Base-by-base conservation (phyloP, 2,113 vertebrate genomes). In the Nerophis ophidion region DNA sequence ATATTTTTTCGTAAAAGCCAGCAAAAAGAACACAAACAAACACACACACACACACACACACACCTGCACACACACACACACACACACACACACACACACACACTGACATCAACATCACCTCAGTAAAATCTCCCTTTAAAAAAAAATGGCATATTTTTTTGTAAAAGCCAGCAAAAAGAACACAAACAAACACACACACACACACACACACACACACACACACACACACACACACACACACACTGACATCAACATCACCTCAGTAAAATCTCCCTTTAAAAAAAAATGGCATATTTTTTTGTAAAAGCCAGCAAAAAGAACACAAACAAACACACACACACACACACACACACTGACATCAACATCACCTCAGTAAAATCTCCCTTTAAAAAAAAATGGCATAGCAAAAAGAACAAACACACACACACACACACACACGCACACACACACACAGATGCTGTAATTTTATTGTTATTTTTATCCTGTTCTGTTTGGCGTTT, bases 301-400 rank as follows among this genome's bases (percentile, higher is more conserved):
- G n/a, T n/a, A n/a, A n/a, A n/a, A n/a, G n/a, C n/a, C n/a, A 40
- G n/a, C n/a, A n/a, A n/a, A n/a, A n/a, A n/a, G n/a, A n/a, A n/a
- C n/a, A n/a, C n/a, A n/a, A n/a, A n/a, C n/a, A n/a, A n/a, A n/a
- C n/a, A n/a, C n/a, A 26, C 19, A 26, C 19, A 26, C 19, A 26
- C 19, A 26, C 19, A 26, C 19, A 26, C 19, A 2, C 19, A 26
- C 19, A 26, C 19, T 26, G 19, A 81, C 84, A 52, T 62, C 45
- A 81, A 82, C 63, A 57, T 55, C 81, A 73, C 87, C 86, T 83
- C 82, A 90, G 91, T 90, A 92, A 93, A 93, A 87, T 81, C 79
- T 77, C 72, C 74, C 61, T 68, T 74, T 74, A 49, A 77, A 40
- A 40, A 7, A 40, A 40, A 5, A n/a, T n/a, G n/a, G n/a, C n/a